Evolutionary conservation across 2,797 vertebrate species (phyloP).

Genomic region (Microctenopoma stevenorrisi): DNA sequence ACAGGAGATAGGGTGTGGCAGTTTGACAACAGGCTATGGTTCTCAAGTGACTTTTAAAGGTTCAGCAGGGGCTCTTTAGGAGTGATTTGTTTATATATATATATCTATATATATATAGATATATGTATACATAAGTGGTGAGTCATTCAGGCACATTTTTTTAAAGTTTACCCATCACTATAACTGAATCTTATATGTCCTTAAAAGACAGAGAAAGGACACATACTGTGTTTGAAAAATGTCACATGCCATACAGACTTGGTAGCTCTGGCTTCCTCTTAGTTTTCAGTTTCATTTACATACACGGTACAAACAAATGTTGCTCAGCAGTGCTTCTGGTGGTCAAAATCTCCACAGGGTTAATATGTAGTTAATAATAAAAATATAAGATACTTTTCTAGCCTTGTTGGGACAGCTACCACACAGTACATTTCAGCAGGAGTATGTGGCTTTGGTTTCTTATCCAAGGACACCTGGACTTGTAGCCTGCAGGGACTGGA

Average conservation of each 20-base stretch:
- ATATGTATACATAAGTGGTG: conserved; percentile 4
- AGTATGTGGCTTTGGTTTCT: too few species aligned
- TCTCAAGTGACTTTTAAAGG: conserved; percentile 24
- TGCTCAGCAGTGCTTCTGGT: not conserved
- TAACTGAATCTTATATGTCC: not conserved
- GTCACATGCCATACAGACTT: too few species aligned
- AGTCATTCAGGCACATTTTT: conserved; percentile 6
- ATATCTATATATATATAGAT: not conserved
- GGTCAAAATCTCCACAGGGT: not conserved
- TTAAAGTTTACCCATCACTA: not conserved
- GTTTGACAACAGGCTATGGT: conserved; percentile 29
- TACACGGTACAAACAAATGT: not conserved
- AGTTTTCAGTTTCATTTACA: not conserved
- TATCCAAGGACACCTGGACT: too few species aligned
- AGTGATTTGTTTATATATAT: conserved; percentile 19
- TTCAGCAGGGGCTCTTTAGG: conserved; percentile 10
- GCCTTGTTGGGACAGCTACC: too few species aligned
- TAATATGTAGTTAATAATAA: not conserved
- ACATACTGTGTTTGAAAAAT: too few species aligned
- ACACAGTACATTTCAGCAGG: too few species aligned
- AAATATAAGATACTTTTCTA: too few species aligned
- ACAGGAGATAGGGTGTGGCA: conserved; percentile 36
- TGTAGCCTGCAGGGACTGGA: too few species aligned
- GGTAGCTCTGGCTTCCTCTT: too few species aligned
- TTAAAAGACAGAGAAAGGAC: too few species aligned